phyloP scores from a whole-genome alignment of 2,113 vertebrate genomes.

The Eclectus roratus region DNA sequence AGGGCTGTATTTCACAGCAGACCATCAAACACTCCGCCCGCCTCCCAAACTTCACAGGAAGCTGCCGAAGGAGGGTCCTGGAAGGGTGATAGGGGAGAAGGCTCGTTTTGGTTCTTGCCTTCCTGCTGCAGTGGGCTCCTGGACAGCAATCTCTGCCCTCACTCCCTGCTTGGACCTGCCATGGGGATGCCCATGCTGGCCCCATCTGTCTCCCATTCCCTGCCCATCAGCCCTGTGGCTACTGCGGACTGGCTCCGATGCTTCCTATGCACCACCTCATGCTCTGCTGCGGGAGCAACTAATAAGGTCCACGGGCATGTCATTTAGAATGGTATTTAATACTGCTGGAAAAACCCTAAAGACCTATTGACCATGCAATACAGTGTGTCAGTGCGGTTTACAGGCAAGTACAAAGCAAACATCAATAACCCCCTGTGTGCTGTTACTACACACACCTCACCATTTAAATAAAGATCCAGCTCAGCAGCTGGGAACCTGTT shows the following conservation, averaged over 20 bases:
- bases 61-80: neutral
- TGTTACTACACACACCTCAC: neutral
- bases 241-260: accelerated
- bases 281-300: neutral
- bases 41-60: neutral
- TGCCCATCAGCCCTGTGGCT: accelerated
- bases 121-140: accelerated
- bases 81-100: neutral
- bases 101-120: accelerated
- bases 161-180: neutral
- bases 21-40: neutral
- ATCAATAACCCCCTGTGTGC: constrained; percentile 51
- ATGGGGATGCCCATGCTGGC: neutral
- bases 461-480: constrained; percentile 28
- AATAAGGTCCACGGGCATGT: neutral
- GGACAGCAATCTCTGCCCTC: neutral
- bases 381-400: constrained; percentile 55
- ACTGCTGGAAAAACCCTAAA: constrained; percentile 12
- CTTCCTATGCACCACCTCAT: accelerated
- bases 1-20: constrained; percentile 57
- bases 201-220: accelerated
- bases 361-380: neutral
- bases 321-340: constrained; percentile 45
- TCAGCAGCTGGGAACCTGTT: neutral
- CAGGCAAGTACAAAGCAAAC: neutral